A percentile compares a stretch with the other conserved stretches of the same genome.
These are phyloP conservation scores for Saturnia pavonia DNA, from an alignment of 2,888 invertebrate genomes.

Conservation along the genomic window DNA sequence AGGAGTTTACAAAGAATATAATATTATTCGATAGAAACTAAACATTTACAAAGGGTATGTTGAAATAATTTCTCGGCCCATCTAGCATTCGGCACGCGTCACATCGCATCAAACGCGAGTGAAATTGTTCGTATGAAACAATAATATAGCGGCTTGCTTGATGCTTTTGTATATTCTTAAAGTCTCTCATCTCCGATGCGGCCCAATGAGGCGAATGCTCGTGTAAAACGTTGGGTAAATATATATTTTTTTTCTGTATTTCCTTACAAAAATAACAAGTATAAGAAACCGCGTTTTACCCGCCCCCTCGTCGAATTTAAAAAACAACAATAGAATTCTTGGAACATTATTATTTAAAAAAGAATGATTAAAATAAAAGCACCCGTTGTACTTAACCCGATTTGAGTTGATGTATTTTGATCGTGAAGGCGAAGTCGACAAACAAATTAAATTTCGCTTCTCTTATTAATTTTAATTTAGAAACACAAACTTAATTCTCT, in stretches of 20 bases:
- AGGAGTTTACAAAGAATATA: neutral
- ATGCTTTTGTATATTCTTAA: constrained; percentile 1
- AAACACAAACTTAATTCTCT: too few species aligned
- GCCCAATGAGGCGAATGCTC: constrained; percentile 5
- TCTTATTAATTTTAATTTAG: too few species aligned
- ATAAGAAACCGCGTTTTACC: neutral
- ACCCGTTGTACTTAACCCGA: too few species aligned
- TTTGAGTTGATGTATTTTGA: too few species aligned
- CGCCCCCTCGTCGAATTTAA: neutral
- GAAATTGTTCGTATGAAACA: constrained; percentile 38
- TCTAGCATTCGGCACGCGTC: constrained; percentile 13
- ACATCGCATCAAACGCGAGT: constrained; percentile 35
- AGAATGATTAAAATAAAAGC: too few species aligned
- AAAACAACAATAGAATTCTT: neutral
- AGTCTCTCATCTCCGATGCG: constrained; percentile 5
- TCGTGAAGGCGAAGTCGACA: too few species aligned
- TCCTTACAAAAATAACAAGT: neutral
- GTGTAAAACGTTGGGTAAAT: constrained; percentile 3
- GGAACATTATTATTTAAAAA: neutral
- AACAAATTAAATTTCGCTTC: too few species aligned
- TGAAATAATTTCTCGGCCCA: constrained; percentile 12
- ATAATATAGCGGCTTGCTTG: constrained; percentile 8
- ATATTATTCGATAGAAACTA: neutral
- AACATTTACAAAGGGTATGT: constrained; percentile 13
- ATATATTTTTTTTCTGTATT: constrained; percentile 2